These are phyloP conservation scores for Potamilus streckersoni DNA, from an alignment of 1,140 invertebrate genomes.

Conservation along the genomic window DNA sequence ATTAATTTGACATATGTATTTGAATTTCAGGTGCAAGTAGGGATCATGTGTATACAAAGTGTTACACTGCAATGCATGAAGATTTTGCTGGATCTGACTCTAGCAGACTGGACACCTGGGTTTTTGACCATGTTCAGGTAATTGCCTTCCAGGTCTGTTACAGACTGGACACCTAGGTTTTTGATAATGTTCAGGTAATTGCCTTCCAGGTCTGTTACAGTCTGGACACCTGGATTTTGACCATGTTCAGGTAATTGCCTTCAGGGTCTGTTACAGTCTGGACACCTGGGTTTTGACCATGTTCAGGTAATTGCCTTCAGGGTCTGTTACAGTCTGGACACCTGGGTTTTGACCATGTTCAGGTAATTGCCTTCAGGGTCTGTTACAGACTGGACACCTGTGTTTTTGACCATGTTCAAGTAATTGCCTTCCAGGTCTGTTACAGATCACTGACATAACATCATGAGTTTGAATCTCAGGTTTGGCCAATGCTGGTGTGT, in stretches of 20 bases:
- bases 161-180: conserved; percentile 91
- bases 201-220: conserved; percentile 46
- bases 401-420: conserved; percentile 88
- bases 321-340: conserved; percentile 79
- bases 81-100: conserved; percentile 80
- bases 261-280: conserved; percentile 70
- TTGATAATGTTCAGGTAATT: conserved; percentile 78
- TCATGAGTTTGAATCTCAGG: too few relatives aligned
- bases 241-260: conserved; percentile 73
- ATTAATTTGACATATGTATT: too few relatives aligned
- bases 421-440: conserved; percentile 32
- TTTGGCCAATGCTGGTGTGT: too few relatives aligned
- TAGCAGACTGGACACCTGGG: conserved; percentile 87
- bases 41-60: conserved; percentile 72
- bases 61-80: conserved; percentile 78
- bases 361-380: conserved; percentile 61
- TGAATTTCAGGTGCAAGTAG: conserved; percentile 66
- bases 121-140: conserved; percentile 83
- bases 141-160: not conserved
- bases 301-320: conserved; percentile 71
- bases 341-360: conserved; percentile 91
- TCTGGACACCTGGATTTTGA: conserved; percentile 95
- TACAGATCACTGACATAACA: too few relatives aligned
- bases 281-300: conserved; percentile 93
- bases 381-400: conserved; percentile 86